These are phyloP conservation scores for Cyprinodon variegatus DNA, from an alignment of 2,113 vertebrate species.

Conservation along the genomic window DNA sequence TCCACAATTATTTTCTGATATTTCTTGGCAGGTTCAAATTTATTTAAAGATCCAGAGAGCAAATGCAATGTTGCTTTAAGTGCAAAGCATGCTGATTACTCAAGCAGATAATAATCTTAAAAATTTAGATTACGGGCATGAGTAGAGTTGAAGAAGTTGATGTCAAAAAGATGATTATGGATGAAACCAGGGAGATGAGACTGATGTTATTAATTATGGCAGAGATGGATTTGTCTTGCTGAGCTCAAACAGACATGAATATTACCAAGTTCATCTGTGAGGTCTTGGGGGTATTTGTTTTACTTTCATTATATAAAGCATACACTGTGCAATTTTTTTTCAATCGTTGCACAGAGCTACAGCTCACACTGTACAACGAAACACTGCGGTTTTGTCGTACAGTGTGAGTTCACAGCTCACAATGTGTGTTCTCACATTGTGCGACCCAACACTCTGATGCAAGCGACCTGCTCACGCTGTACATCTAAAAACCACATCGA, in stretches of 20 bases:
- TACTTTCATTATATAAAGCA: too few species aligned
- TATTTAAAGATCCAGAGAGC: background rate
- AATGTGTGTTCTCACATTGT: too few species aligned
- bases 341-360: too few species aligned
- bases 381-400: too few species aligned
- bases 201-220: too few species aligned
- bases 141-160: background rate
- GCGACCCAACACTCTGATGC: too few species aligned
- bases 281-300: background rate
- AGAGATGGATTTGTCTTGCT: background rate
- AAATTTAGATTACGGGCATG: background rate
- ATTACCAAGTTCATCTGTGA: conserved; percentile 9
- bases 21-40: conserved; percentile 10
- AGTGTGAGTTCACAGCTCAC: too few species aligned
- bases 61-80: background rate
- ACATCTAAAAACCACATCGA: too few species aligned
- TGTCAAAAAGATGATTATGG: conserved; percentile 3
- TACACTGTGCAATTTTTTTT: too few species aligned
- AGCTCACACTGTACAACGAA: too few species aligned
- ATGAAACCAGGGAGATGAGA: background rate
- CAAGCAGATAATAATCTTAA: background rate
- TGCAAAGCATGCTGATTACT: background rate
- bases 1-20: conserved; percentile 24
- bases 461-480: too few species aligned
- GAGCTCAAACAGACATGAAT: conserved; percentile 5